Conservation (phyloP, 2,888 invertebrate species). For the Lamellibrachia columna region DNA sequence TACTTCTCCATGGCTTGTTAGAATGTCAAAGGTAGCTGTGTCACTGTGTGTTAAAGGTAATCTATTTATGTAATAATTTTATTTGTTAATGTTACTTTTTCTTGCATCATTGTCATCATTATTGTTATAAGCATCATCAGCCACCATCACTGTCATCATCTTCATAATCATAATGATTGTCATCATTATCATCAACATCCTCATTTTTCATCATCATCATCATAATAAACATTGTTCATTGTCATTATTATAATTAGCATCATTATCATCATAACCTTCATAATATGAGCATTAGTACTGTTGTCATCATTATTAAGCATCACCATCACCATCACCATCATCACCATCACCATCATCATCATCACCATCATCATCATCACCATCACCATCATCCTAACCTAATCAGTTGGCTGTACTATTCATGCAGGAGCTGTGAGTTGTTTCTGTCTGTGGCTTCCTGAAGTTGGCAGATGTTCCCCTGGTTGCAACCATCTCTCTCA, state of each 20-base stretch:
- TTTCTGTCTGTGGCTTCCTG: not conserved
- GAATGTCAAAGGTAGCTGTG: not conserved
- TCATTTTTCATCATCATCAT: not conserved
- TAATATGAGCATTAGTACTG: too few relatives aligned
- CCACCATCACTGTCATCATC: not conserved
- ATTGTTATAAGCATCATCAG: not conserved
- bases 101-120: not conserved
- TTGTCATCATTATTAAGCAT: not conserved
- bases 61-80: not conserved
- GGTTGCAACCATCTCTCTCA: not conserved
- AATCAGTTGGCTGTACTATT: not conserved
- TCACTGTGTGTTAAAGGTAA: not conserved
- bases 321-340: not conserved
- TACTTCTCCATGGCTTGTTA: not conserved
- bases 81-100: not conserved
- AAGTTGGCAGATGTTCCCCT: not conserved
- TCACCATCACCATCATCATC: not conserved
- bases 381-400: not conserved
- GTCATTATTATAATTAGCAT: not conserved
- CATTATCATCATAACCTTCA: too few relatives aligned
- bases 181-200: not conserved
- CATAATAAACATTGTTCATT: not conserved
- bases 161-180: not conserved
- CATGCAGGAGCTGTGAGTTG: not conserved
- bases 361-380: not conserved